Evolutionary conservation across 2,888 invertebrate species (phyloP), one percentile per base, ranked within the genome.

Genomic region (Microchrysa polita): DNA sequence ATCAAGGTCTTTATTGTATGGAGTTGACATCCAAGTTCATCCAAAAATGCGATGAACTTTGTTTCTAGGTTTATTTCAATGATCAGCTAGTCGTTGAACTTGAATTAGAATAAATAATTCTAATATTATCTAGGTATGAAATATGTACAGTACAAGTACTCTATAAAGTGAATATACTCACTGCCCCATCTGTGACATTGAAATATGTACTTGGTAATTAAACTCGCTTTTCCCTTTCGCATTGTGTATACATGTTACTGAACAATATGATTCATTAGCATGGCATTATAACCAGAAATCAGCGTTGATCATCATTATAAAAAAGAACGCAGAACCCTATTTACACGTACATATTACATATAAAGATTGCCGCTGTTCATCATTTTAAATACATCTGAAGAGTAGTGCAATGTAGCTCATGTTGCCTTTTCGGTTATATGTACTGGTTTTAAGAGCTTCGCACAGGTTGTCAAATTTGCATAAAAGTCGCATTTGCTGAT

Each of bases 171-270:
- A 7, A n/a, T 10, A 48, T 48, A 48, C n/a, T 48, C 48, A 10
- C 12, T 48, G n/a, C 48, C 4, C 10, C 16, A 48, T 48, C 12
- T 65, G 44, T 65, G 65, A 65, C 65, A 65, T 65, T 65, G 65
- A 65, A 65, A 65, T 65, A n/a, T n/a, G n/a, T n/a, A 10, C 5
- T 14, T 48, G 48, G 22, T 48, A 48, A 65, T 48, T 48, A 65
- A 65, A 65, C 48, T 61, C 65, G 44, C 65, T 48, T 48, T 65
- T 48, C 48, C 48, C 12, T 48, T 48, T 48, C 12, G 4, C 48
- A 48, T 48, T 48, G 48, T 48, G 48, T n/a, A 12, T n/a, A 48
- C 42, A 9, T 42, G 7, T 2, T 48, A 7, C 48, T 12, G 48
- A 48, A 48, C 48, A 48, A 48, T 48, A 10, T 48, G 12, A 2